phyloP scores from a whole-genome alignment of 2,888 invertebrate genomes.

The Amphipoea oculea region DNA sequence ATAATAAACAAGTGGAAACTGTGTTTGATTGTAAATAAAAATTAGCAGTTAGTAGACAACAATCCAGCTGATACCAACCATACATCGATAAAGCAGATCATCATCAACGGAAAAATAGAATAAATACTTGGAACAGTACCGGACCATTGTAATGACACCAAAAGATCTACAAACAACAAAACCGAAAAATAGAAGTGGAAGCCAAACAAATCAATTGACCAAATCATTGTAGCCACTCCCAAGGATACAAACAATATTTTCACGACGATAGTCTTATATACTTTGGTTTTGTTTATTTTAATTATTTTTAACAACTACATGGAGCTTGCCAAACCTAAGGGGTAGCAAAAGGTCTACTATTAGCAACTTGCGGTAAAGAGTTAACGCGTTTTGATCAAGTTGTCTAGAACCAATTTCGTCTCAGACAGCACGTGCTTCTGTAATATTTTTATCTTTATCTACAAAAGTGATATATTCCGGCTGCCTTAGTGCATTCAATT shows the following conservation, averaged over 20 bases:
- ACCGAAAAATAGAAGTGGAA: background rate
- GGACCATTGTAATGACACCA: background rate
- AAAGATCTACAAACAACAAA: constrained; percentile 22
- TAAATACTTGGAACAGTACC: constrained; percentile 15
- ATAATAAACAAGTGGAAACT: background rate
- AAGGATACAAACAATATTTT: constrained; percentile 1
- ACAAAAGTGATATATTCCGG: background rate
- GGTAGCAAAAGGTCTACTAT: background rate
- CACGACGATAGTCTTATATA: background rate
- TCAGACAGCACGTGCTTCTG: background rate
- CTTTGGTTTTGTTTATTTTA: constrained; percentile 14
- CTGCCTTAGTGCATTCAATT: background rate
- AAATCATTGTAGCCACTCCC: background rate
- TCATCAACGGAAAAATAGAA: no score
- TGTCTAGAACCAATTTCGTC: background rate
- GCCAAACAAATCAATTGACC: constrained; percentile 19
- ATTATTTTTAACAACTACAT: background rate
- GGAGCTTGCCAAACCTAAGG: background rate
- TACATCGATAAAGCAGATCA: background rate
- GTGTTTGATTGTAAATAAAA: background rate
- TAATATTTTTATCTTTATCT: background rate
- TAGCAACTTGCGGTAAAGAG: background rate
- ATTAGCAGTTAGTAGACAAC: background rate
- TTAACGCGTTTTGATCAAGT: background rate
- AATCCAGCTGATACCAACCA: background rate